These are phyloP conservation scores for Acanthosepion esculentum DNA, from an alignment of 2,888 invertebrate species.

Conservation along the genomic window DNA sequence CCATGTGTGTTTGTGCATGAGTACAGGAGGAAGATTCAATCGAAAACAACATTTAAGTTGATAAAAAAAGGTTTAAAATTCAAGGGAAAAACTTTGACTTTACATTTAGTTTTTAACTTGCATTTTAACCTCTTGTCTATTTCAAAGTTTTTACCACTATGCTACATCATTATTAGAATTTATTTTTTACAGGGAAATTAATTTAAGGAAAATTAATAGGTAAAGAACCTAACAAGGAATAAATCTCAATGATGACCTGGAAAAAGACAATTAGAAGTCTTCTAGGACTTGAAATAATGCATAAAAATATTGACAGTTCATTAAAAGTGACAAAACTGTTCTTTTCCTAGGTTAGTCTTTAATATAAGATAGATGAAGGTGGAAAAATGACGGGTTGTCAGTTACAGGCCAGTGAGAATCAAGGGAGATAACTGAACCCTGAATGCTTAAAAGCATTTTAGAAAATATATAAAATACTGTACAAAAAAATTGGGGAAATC, in stretches of 20 bases:
- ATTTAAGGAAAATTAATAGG: slow-evolving; percentile 33
- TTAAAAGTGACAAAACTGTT: not conserved
- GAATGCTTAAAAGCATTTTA: not conserved
- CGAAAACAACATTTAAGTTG: no score
- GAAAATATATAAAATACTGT: not conserved
- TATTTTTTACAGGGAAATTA: not conserved
- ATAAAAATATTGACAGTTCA: not conserved
- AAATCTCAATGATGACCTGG: not conserved
- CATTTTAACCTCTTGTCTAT: no score
- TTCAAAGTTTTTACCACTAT: no score
- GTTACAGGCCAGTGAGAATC: not conserved
- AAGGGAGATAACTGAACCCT: not conserved
- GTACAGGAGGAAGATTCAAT: no score
- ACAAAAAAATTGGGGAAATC: no score
- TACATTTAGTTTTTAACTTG: no score
- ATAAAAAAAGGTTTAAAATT: no score
- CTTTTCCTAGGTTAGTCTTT: not conserved
- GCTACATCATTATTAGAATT: no score
- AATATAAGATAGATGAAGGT: not conserved
- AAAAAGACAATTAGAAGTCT: not conserved
- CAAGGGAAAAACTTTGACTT: no score
- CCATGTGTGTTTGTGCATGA: no score
- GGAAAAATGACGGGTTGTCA: not conserved
- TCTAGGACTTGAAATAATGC: not conserved
- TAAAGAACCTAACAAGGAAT: not conserved